phyloP scores from a whole-genome alignment of 2,888 invertebrate genomes.

The Pheosia tremula region DNA sequence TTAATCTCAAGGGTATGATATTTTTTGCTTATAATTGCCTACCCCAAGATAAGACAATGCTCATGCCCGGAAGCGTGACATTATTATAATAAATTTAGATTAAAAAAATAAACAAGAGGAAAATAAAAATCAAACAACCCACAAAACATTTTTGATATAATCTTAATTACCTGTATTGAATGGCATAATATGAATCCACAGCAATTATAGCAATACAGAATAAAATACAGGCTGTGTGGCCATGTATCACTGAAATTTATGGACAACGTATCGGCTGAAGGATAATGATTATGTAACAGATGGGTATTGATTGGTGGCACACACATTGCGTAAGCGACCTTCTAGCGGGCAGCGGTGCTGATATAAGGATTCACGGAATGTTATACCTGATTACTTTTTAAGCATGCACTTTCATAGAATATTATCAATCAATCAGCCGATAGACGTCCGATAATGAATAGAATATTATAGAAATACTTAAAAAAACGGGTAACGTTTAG shows the following conservation, averaged over 20 bases:
- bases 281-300: conserved; percentile 61
- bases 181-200: not conserved
- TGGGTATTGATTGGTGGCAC: conserved; percentile 59
- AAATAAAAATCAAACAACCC: not conserved
- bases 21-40: conserved; percentile 8
- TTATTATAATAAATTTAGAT: not conserved
- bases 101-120: not conserved
- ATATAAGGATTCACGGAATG: conserved; percentile 69
- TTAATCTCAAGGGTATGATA: conserved; percentile 1
- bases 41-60: conserved; percentile 12
- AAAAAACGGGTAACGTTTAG: no score
- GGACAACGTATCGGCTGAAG: conserved; percentile 33
- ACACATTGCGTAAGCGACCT: conserved; percentile 65
- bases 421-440: no score
- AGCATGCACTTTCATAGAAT: no score
- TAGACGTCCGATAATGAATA: no score
- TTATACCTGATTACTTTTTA: conserved; percentile 4
- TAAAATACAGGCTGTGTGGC: not conserved
- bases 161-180: not conserved
- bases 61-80: conserved; percentile 5
- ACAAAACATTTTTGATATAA: no score
- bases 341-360: conserved; percentile 53
- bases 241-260: conserved; percentile 21
- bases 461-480: no score
- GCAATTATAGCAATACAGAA: not conserved